Percentiles rank a stretch among this genome's conserved stretches.
phyloP scores from a whole-genome alignment of 2,113 vertebrate genomes.

The Oryzias woworae region DNA sequence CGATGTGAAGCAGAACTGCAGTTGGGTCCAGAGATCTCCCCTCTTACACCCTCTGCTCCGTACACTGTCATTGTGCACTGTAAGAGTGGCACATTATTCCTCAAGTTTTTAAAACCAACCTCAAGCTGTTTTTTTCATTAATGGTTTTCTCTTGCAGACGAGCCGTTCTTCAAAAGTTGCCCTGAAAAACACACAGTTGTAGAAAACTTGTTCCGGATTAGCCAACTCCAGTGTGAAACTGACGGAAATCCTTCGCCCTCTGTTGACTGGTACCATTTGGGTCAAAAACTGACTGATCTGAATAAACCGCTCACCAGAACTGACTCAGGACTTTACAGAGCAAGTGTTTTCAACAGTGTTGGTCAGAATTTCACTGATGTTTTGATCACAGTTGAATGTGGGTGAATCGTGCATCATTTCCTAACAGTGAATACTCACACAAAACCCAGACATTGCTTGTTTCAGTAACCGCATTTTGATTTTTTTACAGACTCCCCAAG shows the following conservation, averaged over 20 bases:
- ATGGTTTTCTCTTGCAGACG: slow-evolving; percentile 9
- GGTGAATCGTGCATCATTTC: slow-evolving; percentile 22
- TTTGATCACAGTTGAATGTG: slow-evolving; percentile 56
- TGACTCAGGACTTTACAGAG: slow-evolving; percentile 41
- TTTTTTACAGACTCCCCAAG: slow-evolving; percentile 46
- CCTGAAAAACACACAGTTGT: rapidly evolving
- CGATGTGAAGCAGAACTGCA: slow-evolving; percentile 54
- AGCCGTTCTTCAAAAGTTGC: slow-evolving; percentile 28
- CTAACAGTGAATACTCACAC: background rate
- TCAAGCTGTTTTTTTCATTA: background rate
- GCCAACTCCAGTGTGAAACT: slow-evolving; percentile 7
- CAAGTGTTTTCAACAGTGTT: background rate
- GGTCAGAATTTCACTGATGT: background rate
- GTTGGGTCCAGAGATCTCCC: slow-evolving; percentile 23
- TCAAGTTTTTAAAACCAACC: background rate
- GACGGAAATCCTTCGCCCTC: slow-evolving; percentile 52
- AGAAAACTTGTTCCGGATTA: slow-evolving; percentile 19
- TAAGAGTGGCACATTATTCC: slow-evolving; percentile 38
- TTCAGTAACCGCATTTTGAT: background rate
- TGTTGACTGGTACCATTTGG: slow-evolving; percentile 34
- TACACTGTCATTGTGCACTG: slow-evolving; percentile 40
- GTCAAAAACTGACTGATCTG: background rate
- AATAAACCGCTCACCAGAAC: slow-evolving; percentile 16
- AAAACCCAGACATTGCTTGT: background rate
- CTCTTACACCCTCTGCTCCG: slow-evolving; percentile 16